A percentile compares a stretch with the other conserved stretches of the same genome.
Conservation (phyloP, 2,888 invertebrate genomes). For the Drosophila kanekoi region DNA sequence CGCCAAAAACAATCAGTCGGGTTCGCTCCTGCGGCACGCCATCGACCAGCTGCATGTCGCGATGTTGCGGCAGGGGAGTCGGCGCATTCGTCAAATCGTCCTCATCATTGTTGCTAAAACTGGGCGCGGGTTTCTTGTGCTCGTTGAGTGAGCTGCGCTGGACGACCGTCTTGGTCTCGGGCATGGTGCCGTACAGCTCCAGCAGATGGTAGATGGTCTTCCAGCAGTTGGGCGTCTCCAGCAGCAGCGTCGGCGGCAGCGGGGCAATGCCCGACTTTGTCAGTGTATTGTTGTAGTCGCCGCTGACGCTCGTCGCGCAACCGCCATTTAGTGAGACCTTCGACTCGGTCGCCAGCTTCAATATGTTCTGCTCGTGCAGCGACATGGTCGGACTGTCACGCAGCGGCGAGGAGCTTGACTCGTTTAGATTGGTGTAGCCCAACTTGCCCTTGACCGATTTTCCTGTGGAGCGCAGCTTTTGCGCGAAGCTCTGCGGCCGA, state of each 20-base stretch:
- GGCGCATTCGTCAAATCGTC: constrained; percentile 86
- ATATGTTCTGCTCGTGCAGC: constrained; percentile 81
- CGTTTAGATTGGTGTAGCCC: constrained; percentile 92
- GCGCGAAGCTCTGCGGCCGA: constrained; percentile 94
- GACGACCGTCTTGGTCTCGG: constrained; percentile 97
- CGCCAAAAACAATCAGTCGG: constrained; percentile 93
- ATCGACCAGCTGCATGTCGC: constrained; percentile 77
- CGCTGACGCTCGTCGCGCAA: constrained; percentile 82
- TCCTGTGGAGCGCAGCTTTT: constrained; percentile 93
- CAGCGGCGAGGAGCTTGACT: constrained; percentile 89
- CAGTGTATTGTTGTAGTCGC: constrained; percentile 82
- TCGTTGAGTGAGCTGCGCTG: constrained; percentile 80
- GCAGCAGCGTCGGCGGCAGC: constrained; percentile 70
- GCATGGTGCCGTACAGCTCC: constrained; percentile 97
- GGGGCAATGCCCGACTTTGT: constrained; percentile 76
- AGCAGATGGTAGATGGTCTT: constrained; percentile 96
- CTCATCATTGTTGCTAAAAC: constrained; percentile 79
- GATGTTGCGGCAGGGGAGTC: constrained; percentile 82
- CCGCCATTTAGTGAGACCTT: constrained; percentile 84
- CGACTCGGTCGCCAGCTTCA: constrained; percentile 83
- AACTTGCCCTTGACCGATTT: constrained; percentile 92
- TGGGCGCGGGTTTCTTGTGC: constrained; percentile 85
- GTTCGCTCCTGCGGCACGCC: constrained; percentile 88
- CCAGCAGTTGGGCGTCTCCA: constrained; percentile 93
- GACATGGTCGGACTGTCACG: constrained; percentile 88